Percentiles rank a stretch among this genome's conserved stretches.
These are phyloP conservation scores for Synanthedon andrenaeformis DNA, from an alignment of 2,888 invertebrate genomes.

Conservation along the genomic window DNA sequence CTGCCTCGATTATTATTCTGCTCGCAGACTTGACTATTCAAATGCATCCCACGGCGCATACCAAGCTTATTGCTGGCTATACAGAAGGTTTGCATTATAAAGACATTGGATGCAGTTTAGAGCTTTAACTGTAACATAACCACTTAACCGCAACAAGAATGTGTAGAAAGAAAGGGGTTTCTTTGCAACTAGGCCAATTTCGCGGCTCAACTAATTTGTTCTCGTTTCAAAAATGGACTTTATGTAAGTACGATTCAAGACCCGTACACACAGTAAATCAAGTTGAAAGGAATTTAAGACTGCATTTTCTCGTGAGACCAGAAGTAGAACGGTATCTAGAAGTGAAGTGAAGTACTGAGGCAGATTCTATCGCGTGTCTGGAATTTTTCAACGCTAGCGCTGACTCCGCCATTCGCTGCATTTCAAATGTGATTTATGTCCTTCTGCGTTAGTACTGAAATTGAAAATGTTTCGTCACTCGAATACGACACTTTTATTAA, in stretches of 20 bases:
- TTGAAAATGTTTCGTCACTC: constrained; percentile 42
- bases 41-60: neutral
- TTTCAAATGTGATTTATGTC: constrained; percentile 50
- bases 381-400: constrained; percentile 38
- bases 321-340: constrained; percentile 40
- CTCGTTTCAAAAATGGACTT: neutral
- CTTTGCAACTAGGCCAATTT: no score
- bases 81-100: neutral
- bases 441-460: constrained; percentile 36
- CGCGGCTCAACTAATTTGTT: neutral
- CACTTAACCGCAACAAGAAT: neutral
- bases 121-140: neutral
- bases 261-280: neutral
- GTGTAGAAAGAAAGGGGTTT: no score
- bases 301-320: constrained; percentile 18
- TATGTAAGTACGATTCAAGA: neutral
- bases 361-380: constrained; percentile 43
- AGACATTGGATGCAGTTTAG: neutral
- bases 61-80: neutral
- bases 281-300: neutral
- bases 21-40: neutral
- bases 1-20: neutral
- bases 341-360: constrained; percentile 31
- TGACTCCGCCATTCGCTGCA: constrained; percentile 27
- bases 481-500: constrained; percentile 29